Evolutionary conservation across 1,140 invertebrate genomes (phyloP).

Genomic region (Musca vetustissima): DNA sequence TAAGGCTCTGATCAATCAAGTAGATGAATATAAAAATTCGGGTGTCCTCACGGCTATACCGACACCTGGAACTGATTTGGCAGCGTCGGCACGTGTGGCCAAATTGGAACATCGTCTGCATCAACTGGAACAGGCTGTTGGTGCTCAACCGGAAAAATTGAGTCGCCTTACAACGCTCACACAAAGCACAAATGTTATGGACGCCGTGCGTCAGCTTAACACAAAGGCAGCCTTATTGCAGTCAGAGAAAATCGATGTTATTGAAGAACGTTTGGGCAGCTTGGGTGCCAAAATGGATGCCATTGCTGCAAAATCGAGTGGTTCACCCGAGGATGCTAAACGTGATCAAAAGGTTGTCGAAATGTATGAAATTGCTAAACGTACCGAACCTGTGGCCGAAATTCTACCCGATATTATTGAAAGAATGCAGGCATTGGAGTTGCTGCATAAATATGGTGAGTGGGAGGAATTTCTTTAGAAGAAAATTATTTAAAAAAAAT

Average conservation of each 20-base stretch:
- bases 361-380: constrained; percentile 83
- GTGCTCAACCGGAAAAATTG: constrained; percentile 64
- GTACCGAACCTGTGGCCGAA: constrained; percentile 76
- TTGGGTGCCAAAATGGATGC: constrained; percentile 76
- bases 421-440: constrained; percentile 78
- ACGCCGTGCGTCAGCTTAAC: constrained; percentile 73
- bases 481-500: too few species aligned
- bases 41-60: constrained; percentile 57
- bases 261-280: constrained; percentile 74
- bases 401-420: constrained; percentile 80
- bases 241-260: constrained; percentile 75
- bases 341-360: constrained; percentile 81
- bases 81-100: constrained; percentile 70
- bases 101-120: constrained; percentile 73
- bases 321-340: constrained; percentile 68
- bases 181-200: constrained; percentile 59
- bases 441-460: constrained; percentile 84
- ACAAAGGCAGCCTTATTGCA: constrained; percentile 79
- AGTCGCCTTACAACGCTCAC: constrained; percentile 56
- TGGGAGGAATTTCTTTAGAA: neutral
- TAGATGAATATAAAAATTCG: constrained; percentile 61
- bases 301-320: constrained; percentile 69
- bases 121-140: constrained; percentile 73
- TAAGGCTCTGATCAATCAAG: constrained; percentile 57
- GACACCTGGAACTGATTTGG: constrained; percentile 60